Evolutionary conservation across 2,888 invertebrate genomes (phyloP), one percentile per base, ranked within the genome.

Genomic region (Ectemnius continuus): DNA sequence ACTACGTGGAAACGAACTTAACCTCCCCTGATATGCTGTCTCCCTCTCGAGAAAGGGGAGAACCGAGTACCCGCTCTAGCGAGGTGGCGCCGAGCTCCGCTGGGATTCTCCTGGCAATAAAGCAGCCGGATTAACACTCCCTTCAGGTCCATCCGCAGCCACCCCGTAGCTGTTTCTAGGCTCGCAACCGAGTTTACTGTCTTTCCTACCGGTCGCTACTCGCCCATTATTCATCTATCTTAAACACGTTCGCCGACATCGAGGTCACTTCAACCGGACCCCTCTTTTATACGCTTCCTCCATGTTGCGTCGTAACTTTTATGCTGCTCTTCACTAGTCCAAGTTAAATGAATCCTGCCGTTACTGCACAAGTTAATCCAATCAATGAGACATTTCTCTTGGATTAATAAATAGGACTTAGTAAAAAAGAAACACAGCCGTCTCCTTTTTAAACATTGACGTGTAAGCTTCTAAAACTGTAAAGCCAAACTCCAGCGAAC

Each of bases 51-150:
- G 69, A 68, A 67, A 65, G 73, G 76, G 69, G 70, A 62, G 68
- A 75, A 70, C 63, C 56, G 52, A 52, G 52, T 14, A 52, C n/a
- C 52, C 47, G 57, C 61, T 64, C 56, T 65, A 56, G 68, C 61
- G 72, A 72, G 81, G 72, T 74, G 79, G 70, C 77, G 79, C 69
- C 61, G 67, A 67, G 71, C 81, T 82, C 80, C 82, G 77, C 69
- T 72, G 80, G 80, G 80, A 79, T 78, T 81, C 81, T 80, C 84
- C 70, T 79, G 75, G 82, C 82, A 79, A 85, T 83, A 83, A 85
- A 81, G 78, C 85, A 82, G 82, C 84, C 78, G 80, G 82, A 86
- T 86, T 84, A 84, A 80, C 82, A 68, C 73, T 69, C 63, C 79
- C 66, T 0, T 26, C 47, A 46, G 46, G 56, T 58, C 16, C 56